These are phyloP conservation scores for Serranus cabrilla DNA, from an alignment of 2,797 vertebrate species.

Conservation along the genomic window DNA sequence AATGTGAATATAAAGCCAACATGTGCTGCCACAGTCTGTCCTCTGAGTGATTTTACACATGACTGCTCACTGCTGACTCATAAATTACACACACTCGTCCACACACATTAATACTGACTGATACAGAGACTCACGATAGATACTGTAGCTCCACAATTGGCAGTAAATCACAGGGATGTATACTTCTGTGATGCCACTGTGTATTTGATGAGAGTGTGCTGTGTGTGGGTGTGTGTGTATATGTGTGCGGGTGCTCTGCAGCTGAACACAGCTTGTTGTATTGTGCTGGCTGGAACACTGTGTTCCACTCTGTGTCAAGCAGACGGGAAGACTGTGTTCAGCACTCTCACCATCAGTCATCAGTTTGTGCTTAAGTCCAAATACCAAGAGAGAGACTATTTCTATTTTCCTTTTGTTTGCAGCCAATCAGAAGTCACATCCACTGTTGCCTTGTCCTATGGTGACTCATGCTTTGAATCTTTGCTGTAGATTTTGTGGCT, in stretches of 20 bases:
- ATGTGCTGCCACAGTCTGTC: constrained; percentile 22
- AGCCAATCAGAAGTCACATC: constrained; percentile 19
- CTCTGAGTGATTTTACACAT: constrained; percentile 26
- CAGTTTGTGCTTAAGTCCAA: constrained; percentile 34
- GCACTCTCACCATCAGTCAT: constrained; percentile 46
- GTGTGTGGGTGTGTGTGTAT: constrained; percentile 8
- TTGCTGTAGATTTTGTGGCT: constrained; percentile 26
- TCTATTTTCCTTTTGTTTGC: constrained; percentile 22
- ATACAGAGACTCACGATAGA: constrained; percentile 5
- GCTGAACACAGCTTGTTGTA: constrained; percentile 57
- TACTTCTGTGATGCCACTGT: constrained; percentile 16
- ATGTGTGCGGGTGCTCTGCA: constrained; percentile 17
- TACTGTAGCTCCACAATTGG: constrained; percentile 4
- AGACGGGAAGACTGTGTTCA: constrained; percentile 51
- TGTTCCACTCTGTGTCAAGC: constrained; percentile 60
- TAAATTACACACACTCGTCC: constrained; percentile 19
- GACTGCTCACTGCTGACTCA: constrained; percentile 33
- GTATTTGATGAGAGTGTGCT: constrained; percentile 9
- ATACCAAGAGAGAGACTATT: constrained; percentile 28
- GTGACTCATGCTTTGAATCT: constrained; percentile 28
- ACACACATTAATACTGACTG: constrained; percentile 6
- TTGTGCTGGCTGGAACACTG: constrained; percentile 67
- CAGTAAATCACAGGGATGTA: constrained; percentile 15
- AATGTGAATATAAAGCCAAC: constrained; percentile 29
- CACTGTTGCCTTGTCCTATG: constrained; percentile 13